Percentiles rank a stretch among this genome's conserved stretches.
phyloP scores from a whole-genome alignment of 1,140 invertebrate genomes.

The Physella acuta region DNA sequence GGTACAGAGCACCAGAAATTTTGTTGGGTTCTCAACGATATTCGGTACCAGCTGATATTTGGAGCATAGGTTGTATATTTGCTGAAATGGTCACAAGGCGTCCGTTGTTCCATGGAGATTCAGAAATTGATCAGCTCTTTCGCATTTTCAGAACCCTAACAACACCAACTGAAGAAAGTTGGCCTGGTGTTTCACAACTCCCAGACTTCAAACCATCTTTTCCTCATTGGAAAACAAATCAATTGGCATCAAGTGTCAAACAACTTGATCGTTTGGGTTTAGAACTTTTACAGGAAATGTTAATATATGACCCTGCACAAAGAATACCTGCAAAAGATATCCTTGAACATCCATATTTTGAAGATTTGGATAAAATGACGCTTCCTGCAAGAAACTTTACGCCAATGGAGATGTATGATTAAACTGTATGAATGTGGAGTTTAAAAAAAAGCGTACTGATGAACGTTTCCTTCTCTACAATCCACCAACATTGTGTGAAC shows the following conservation, averaged over 20 bases:
- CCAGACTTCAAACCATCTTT: conserved; percentile 60
- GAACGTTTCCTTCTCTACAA: too few relatives aligned
- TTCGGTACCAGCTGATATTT: conserved; percentile 88
- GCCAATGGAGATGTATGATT: too few relatives aligned
- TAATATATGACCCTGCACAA: too few relatives aligned
- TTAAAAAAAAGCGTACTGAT: too few relatives aligned
- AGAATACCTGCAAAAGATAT: too few relatives aligned
- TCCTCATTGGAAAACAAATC: conserved; percentile 57
- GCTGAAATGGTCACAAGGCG: conserved; percentile 65
- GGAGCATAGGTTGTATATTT: conserved; percentile 92
- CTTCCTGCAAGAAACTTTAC: too few relatives aligned
- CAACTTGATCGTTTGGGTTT: conserved; percentile 66
- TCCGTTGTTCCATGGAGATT: conserved; percentile 61
- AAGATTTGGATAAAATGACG: too few relatives aligned
- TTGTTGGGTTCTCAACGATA: conserved; percentile 85
- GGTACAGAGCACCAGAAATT: conserved; percentile 98
- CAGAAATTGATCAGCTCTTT: conserved; percentile 62
- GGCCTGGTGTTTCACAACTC: conserved; percentile 57
- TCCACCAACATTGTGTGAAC: too few relatives aligned
- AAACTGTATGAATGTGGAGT: too few relatives aligned
- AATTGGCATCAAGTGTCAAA: conserved; percentile 45
- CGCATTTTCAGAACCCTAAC: conserved; percentile 59
- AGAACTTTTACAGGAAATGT: conserved; percentile 70
- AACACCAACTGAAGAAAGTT: conserved; percentile 60
- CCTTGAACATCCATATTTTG: too few relatives aligned